Evolutionary conservation across 2,113 vertebrate species (phyloP).

Genomic region (Anser brachyrhynchus): DNA sequence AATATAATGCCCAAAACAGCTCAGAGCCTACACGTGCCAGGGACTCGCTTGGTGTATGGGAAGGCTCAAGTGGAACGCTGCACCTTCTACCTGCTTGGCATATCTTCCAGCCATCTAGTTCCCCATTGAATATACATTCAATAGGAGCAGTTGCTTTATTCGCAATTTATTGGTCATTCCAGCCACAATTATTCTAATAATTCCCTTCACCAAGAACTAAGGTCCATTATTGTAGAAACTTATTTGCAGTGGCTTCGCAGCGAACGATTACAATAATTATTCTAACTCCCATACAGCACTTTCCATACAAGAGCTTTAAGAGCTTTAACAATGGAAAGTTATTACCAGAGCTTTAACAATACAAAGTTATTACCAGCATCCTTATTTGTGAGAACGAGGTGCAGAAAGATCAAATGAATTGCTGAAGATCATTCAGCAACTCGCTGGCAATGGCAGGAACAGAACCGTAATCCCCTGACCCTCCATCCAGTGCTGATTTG

Average conservation of each 20-base stretch:
- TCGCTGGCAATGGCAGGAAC: background rate
- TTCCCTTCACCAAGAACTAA: background rate
- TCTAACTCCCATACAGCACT: background rate
- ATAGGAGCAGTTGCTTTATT: background rate
- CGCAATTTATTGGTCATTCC: background rate
- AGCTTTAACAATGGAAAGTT: conserved; percentile 57
- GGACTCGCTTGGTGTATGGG: accelerated
- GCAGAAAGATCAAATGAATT: conserved; percentile 26
- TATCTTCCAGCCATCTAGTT: background rate
- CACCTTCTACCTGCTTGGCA: background rate
- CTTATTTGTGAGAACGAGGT: conserved; percentile 25
- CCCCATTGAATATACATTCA: background rate
- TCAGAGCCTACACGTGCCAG: accelerated
- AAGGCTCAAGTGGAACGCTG: background rate
- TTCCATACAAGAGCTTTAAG: background rate
- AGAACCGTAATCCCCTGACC: background rate
- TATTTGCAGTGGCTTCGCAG: background rate
- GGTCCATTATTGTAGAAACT: background rate
- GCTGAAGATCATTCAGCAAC: conserved; percentile 31
- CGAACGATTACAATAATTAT: conserved; percentile 44
- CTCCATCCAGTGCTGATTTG: background rate
- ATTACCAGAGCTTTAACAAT: conserved; percentile 60
- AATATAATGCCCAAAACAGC: background rate
- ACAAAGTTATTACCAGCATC: conserved; percentile 49
- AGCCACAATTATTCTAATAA: background rate